These are phyloP conservation scores for Tenthredo scrophulariae DNA, from an alignment of 2,888 invertebrate species.

Conservation along the genomic window DNA sequence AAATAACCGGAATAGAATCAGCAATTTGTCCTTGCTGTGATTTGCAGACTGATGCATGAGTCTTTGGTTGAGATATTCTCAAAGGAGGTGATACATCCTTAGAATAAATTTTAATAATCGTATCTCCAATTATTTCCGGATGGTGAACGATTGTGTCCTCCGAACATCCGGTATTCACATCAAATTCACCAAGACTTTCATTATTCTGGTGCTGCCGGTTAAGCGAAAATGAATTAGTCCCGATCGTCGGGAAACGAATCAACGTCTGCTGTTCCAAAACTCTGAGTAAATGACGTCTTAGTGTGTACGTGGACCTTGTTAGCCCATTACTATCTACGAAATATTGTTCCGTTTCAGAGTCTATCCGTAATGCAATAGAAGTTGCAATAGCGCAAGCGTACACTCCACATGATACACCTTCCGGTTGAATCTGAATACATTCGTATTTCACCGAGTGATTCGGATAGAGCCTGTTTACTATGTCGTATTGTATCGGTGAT, in stretches of 20 bases:
- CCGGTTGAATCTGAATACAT: slow-evolving; percentile 12
- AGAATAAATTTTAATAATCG: too few relatives aligned
- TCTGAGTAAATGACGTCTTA: slow-evolving; percentile 8
- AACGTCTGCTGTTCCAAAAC: not conserved
- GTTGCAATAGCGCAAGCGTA: slow-evolving; percentile 20
- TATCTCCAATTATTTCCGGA: too few relatives aligned
- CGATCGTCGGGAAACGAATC: not conserved
- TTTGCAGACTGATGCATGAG: too few relatives aligned
- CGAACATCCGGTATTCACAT: not conserved
- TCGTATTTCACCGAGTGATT: not conserved
- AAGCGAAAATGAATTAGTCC: not conserved
- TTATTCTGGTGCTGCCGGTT: not conserved
- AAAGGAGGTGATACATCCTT: too few relatives aligned
- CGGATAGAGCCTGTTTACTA: not conserved
- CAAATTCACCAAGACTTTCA: too few relatives aligned
- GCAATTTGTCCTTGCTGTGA: too few relatives aligned
- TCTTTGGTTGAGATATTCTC: too few relatives aligned
- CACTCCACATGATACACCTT: not conserved
- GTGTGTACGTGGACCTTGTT: not conserved
- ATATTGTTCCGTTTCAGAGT: slow-evolving; percentile 5
- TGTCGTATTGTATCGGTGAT: not conserved
- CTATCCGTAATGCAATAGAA: slow-evolving; percentile 2
- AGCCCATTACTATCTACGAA: not conserved
- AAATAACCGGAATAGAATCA: too few relatives aligned
- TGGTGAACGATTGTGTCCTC: too few relatives aligned